A percentile compares a stretch with the other conserved stretches of the same genome.
Conservation (phyloP, 2,888 invertebrate genomes). For the Catocala fraxini region DNA sequence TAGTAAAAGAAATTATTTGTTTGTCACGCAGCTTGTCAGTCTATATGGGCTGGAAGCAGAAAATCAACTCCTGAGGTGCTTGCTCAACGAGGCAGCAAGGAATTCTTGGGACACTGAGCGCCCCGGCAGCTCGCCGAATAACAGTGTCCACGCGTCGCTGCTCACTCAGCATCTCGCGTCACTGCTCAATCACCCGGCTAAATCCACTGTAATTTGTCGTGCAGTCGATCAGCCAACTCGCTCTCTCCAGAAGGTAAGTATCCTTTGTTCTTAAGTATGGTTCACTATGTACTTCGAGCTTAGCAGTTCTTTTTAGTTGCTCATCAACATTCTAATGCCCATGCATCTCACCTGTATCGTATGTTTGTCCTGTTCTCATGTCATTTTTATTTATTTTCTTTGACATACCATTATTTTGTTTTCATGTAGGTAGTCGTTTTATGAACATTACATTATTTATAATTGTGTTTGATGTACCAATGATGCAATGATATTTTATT, state of each 20-base stretch:
- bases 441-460: constrained; percentile 3
- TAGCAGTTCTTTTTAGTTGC: constrained; percentile 54
- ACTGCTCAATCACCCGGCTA: constrained; percentile 94
- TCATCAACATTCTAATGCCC: constrained; percentile 31
- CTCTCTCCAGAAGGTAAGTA: constrained; percentile 88
- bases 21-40: constrained; percentile 91
- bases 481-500: constrained; percentile 5
- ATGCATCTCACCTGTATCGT: constrained; percentile 45
- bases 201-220: constrained; percentile 95
- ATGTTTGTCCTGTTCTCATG: constrained; percentile 43
- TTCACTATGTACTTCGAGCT: constrained; percentile 68
- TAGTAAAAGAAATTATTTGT: constrained; percentile 6
- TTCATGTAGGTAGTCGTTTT: constrained; percentile 9
- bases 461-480: constrained; percentile 1
- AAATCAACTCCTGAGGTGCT: constrained; percentile 97
- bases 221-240: constrained; percentile 94
- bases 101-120: constrained; percentile 91
- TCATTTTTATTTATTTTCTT: constrained; percentile 28
- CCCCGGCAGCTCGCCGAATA: constrained; percentile 91
- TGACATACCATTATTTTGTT: constrained; percentile 19
- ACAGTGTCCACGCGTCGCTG: constrained; percentile 91
- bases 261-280: not conserved
- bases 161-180: constrained; percentile 87
- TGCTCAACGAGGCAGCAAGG: constrained; percentile 93
- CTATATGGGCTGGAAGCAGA: constrained; percentile 98